Evolutionary conservation across 1,140 invertebrate genomes (phyloP).

Genomic region (Plectrocnemia conspersa): DNA sequence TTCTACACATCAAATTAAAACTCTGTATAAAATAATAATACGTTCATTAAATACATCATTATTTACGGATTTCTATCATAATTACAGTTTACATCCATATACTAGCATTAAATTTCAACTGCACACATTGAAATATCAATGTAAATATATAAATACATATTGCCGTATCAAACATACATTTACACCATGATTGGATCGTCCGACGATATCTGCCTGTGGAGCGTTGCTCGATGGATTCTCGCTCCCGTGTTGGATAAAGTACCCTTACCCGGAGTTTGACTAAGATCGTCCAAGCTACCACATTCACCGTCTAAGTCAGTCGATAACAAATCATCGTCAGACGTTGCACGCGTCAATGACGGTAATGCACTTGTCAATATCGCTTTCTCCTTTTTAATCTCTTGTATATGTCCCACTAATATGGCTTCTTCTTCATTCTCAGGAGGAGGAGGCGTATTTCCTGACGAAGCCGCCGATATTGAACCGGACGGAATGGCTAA

Average conservation of each 20-base stretch:
- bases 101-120: too few relatives aligned
- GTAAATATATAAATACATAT: too few relatives aligned
- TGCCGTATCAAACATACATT: too few relatives aligned
- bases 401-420: conserved; percentile 67
- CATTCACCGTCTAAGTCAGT: conserved; percentile 66
- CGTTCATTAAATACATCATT: too few relatives aligned
- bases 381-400: conserved; percentile 75
- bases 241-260: conserved; percentile 24
- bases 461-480: conserved; percentile 38
- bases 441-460: conserved; percentile 37
- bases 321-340: conserved; percentile 75
- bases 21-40: too few relatives aligned
- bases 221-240: conserved; percentile 29
- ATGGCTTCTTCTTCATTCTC: conserved; percentile 69
- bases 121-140: too few relatives aligned
- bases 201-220: conserved; percentile 48
- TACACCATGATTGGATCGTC: conserved; percentile 52
- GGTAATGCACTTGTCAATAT: conserved; percentile 75
- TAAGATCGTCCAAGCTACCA: conserved; percentile 61
- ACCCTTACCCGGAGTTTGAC: conserved; percentile 37
- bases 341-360: conserved; percentile 67
- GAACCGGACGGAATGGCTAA: conserved; percentile 44
- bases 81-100: too few relatives aligned
- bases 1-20: too few relatives aligned
- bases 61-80: too few relatives aligned